Percentiles rank a stretch among this genome's conserved stretches.
phyloP scores from a whole-genome alignment of 1,140 invertebrate genomes.

The Lepidurus apus region DNA sequence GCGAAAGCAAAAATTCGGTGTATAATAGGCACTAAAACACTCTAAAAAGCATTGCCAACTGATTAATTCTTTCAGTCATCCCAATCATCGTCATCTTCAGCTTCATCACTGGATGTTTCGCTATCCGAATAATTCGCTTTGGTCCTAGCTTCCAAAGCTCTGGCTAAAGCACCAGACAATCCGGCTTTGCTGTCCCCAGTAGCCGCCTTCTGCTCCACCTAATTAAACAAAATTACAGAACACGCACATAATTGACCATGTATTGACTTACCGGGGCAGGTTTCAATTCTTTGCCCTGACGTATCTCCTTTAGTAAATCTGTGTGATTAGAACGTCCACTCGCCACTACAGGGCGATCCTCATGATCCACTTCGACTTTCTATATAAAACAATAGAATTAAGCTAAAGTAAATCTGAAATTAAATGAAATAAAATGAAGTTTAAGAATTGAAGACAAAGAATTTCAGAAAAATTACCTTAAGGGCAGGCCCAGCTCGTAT shows the following conservation, averaged over 20 bases:
- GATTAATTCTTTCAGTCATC: constrained; percentile 48
- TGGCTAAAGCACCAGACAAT: constrained; percentile 68
- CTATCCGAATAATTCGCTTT: constrained; percentile 58
- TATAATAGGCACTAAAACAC: constrained; percentile 1
- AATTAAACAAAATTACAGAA: constrained; percentile 24
- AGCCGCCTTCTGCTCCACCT: constrained; percentile 36
- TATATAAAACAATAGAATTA: neutral
- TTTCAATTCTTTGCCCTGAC: constrained; percentile 68
- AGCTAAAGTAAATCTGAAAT: neutral
- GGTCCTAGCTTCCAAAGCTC: constrained; percentile 65
- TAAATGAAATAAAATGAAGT: neutral
- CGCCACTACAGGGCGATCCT: constrained; percentile 25
- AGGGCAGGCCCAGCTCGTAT: constrained; percentile 63
- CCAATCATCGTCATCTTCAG: constrained; percentile 62
- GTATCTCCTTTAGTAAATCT: constrained; percentile 71
- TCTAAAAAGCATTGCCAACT: neutral
- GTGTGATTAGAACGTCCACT: constrained; percentile 51
- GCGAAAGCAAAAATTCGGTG: neutral
- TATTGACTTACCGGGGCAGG: constrained; percentile 51
- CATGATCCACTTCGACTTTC: neutral
- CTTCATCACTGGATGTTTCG: constrained; percentile 46
- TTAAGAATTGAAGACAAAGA: neutral
- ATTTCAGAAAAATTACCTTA: constrained; percentile 48
- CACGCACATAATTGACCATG: neutral
- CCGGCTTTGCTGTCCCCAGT: constrained; percentile 49